A percentile compares a stretch with the other conserved stretches of the same genome.
phyloP scores from a whole-genome alignment of 2,113 vertebrate genomes.

The Sinosuthora webbiana region DNA sequence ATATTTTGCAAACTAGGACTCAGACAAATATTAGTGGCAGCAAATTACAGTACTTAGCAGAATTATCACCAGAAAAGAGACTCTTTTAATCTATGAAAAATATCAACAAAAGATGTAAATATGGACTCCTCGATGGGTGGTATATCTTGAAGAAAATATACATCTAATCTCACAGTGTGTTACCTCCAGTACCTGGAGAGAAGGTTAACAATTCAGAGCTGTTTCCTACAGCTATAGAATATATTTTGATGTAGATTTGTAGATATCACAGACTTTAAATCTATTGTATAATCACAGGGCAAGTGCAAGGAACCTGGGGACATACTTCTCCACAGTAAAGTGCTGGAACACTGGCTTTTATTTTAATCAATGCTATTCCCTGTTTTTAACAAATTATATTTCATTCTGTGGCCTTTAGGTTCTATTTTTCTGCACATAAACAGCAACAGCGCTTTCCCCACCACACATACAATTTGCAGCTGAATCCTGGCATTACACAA shows the following conservation, averaged over 20 bases:
- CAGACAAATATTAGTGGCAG: constrained; percentile 87
- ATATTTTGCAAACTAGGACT: constrained; percentile 85
- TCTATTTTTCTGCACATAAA: constrained; percentile 30
- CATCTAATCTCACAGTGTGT: constrained; percentile 85
- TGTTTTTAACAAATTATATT: constrained; percentile 69
- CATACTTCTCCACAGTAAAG: constrained; percentile 57
- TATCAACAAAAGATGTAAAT: constrained; percentile 88
- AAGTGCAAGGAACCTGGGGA: constrained; percentile 69
- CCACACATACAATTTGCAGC: background rate
- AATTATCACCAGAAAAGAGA: constrained; percentile 87
- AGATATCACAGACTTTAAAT: constrained; percentile 81
- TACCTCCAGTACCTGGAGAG: constrained; percentile 80
- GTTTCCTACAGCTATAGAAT: constrained; percentile 78
- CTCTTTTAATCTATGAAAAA: constrained; percentile 86
- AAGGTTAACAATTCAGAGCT: constrained; percentile 84
- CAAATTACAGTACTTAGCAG: constrained; percentile 87
- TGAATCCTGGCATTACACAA: background rate
- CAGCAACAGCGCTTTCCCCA: background rate
- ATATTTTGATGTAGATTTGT: constrained; percentile 82
- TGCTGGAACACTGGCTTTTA: constrained; percentile 45
- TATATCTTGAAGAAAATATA: constrained; percentile 84
- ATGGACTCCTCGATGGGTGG: constrained; percentile 83
- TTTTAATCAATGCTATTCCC: constrained; percentile 61
- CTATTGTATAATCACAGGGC: constrained; percentile 77
- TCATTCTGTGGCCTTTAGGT: constrained; percentile 45